These are phyloP conservation scores for Cotesia chilonis DNA, from an alignment of 1,140 invertebrate species.

Conservation along the genomic window DNA sequence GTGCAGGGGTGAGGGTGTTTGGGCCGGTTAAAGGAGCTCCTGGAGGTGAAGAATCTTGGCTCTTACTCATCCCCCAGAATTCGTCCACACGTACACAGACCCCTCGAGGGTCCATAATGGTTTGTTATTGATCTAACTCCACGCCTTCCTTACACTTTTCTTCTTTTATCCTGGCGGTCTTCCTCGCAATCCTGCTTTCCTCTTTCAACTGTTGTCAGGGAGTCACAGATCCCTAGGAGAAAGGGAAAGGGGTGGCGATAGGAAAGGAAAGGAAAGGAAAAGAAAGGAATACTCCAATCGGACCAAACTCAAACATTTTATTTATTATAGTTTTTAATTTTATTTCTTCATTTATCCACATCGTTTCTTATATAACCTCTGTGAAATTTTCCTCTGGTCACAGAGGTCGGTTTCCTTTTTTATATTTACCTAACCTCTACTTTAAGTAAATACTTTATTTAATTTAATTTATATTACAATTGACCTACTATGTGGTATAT, in stretches of 20 bases:
- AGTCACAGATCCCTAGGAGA: not conserved
- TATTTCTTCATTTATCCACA: constrained; percentile 1
- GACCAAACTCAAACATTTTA: not conserved
- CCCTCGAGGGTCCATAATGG: constrained; percentile 58
- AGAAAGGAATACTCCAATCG: constrained; percentile 1
- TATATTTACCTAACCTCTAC: not conserved
- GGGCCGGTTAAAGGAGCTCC: constrained; percentile 32
- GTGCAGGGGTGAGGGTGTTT: constrained; percentile 20
- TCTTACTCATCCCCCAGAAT: constrained; percentile 38
- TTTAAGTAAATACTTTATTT: not conserved
- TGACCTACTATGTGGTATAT: no score
- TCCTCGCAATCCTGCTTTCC: no score
- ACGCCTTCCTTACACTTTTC: constrained; percentile 47
- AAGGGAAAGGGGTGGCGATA: constrained; percentile 30
- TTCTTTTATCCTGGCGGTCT: constrained; percentile 39
- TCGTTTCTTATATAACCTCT: constrained; percentile 17
- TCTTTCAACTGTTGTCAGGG: constrained; percentile 11
- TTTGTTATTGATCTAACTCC: constrained; percentile 59
- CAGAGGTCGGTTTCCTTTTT: constrained; percentile 22
- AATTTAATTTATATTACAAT: not conserved
- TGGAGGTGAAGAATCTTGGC: constrained; percentile 25
- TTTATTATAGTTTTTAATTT: not conserved
- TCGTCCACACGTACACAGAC: constrained; percentile 35
- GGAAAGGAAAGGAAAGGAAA: no score
- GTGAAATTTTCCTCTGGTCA: constrained; percentile 27